phyloP scores from a whole-genome alignment of 2,113 vertebrate species.

The Stomatorhinus ivindoensis region DNA sequence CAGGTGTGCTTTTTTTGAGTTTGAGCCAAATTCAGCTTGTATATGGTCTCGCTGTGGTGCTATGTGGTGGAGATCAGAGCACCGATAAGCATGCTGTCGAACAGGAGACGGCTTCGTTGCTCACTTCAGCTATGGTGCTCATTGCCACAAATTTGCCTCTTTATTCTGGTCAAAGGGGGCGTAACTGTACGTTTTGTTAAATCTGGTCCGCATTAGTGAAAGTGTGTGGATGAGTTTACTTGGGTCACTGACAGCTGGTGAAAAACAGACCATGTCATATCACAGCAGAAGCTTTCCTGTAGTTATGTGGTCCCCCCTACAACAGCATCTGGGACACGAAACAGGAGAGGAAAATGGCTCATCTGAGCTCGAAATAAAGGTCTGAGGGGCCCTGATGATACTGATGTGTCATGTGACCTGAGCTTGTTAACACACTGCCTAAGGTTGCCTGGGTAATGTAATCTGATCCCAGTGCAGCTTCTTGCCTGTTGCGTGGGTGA shows the following conservation, averaged over 20 bases:
- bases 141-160: constrained; percentile 12
- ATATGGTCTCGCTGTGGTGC: constrained; percentile 48
- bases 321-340: neutral
- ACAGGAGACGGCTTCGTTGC: constrained; percentile 19
- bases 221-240: neutral
- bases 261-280: neutral
- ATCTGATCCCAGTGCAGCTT: neutral
- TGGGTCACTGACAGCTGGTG: neutral
- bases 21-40: constrained; percentile 31
- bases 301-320: neutral
- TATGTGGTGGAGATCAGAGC: constrained; percentile 45
- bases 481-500: neutral
- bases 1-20: constrained; percentile 27
- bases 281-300: neutral
- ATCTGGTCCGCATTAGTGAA: neutral
- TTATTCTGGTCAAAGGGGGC: constrained; percentile 2
- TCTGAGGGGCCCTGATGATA: neutral
- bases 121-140: constrained; percentile 42
- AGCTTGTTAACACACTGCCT: neutral
- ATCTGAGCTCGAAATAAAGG: neutral
- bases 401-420: neutral
- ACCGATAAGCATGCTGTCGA: constrained; percentile 33
- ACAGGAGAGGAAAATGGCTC: neutral
- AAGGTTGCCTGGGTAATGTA: neutral
- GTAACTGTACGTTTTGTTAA: neutral